Evolutionary conservation across 2,888 invertebrate genomes (phyloP).

Genomic region (Xestia rhomboidea): DNA sequence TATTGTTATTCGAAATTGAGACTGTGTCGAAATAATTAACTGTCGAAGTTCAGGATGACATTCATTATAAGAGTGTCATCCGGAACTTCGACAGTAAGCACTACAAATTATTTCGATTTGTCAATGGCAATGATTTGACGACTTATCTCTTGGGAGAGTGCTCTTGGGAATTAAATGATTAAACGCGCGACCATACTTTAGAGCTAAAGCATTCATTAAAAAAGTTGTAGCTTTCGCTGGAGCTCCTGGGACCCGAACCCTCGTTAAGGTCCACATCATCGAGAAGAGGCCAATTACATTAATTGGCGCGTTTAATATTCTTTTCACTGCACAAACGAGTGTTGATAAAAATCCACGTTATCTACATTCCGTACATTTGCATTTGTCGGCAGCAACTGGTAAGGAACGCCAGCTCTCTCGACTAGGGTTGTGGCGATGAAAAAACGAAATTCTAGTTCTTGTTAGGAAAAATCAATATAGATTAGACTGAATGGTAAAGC

Average conservation of each 20-base stretch:
- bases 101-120: constrained; percentile 39
- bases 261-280: constrained; percentile 30
- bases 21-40: too few species aligned
- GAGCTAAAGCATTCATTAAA: background rate
- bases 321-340: constrained; percentile 56
- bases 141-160: background rate
- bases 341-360: constrained; percentile 67
- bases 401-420: constrained; percentile 61
- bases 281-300: constrained; percentile 55
- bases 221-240: background rate
- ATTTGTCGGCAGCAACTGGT: constrained; percentile 66
- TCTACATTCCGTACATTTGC: constrained; percentile 72
- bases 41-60: too few species aligned
- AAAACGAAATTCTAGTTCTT: background rate
- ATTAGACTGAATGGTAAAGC: background rate
- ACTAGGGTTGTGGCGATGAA: constrained; percentile 46
- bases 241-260: background rate
- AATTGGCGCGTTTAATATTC: constrained; percentile 52
- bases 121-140: constrained; percentile 17
- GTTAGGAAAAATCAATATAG: background rate
- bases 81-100: too few species aligned
- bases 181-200: background rate
- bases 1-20: too few species aligned
- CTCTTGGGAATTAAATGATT: background rate
- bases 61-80: too few species aligned